phyloP scores from a whole-genome alignment of 2,797 vertebrate genomes.

The Cephalopachus bancanus region DNA sequence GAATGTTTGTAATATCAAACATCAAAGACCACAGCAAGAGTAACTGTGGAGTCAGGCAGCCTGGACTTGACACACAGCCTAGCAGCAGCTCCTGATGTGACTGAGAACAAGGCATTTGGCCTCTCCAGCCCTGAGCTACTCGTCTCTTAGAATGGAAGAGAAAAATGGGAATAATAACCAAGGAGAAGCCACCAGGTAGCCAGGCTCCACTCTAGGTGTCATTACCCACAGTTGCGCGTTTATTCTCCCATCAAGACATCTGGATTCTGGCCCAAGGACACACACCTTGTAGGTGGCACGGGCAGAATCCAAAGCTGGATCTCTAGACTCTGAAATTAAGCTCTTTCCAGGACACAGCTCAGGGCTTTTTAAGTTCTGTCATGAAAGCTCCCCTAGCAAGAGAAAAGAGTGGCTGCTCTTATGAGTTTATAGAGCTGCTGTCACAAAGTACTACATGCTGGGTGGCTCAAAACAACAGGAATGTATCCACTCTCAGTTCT shows the following conservation, averaged over 20 bases:
- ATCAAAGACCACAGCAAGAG: neutral
- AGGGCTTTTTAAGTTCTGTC: neutral
- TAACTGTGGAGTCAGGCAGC: neutral
- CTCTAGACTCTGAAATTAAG: neutral
- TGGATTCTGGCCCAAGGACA: neutral
- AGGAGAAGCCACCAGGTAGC: neutral
- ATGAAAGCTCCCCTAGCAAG: neutral
- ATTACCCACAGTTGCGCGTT: neutral
- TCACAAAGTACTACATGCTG: neutral
- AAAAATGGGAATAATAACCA: neutral
- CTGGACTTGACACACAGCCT: neutral
- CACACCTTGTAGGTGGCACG: neutral
- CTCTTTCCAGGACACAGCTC: neutral
- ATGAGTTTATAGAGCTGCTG: neutral
- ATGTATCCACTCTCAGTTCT: neutral
- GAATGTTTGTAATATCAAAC: neutral
- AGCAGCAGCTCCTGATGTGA: neutral
- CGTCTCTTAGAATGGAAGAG: neutral
- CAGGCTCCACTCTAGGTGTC: neutral
- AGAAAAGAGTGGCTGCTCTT: neutral
- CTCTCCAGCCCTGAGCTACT: neutral
- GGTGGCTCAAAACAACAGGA: neutral
- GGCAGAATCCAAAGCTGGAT: neutral
- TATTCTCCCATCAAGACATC: neutral
- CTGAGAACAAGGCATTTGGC: neutral